These are phyloP conservation scores for Danio aesculapii DNA, from an alignment of 2,797 vertebrate species.

Conservation along the genomic window DNA sequence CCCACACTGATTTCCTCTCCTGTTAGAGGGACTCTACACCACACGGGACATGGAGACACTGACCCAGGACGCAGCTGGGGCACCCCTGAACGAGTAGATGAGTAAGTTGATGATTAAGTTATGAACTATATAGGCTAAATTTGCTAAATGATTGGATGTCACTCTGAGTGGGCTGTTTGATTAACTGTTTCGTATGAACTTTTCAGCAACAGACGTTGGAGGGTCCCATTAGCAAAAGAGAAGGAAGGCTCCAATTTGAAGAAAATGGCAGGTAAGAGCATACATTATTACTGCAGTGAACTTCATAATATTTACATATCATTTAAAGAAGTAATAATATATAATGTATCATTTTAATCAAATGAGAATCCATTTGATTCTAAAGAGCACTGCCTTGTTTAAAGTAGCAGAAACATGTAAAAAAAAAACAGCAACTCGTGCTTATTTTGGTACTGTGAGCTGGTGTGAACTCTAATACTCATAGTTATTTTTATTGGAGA, in stretches of 20 bases:
- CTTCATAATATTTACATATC: neutral
- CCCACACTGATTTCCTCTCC: slow-evolving; percentile 73
- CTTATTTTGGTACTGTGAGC: too few relatives aligned
- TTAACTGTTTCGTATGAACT: slow-evolving; percentile 14
- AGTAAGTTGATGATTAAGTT: slow-evolving; percentile 70
- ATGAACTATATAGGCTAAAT: slow-evolving; percentile 37
- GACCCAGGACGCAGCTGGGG: slow-evolving; percentile 73
- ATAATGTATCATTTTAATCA: too few relatives aligned
- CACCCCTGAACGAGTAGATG: slow-evolving; percentile 66
- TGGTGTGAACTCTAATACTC: too few relatives aligned
- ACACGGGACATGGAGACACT: slow-evolving; percentile 75
- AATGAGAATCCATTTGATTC: too few relatives aligned
- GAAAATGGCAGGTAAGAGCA: slow-evolving; percentile 78
- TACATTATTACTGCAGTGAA: neutral
- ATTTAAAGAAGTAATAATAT: neutral
- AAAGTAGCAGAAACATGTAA: too few relatives aligned
- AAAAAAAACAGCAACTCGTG: too few relatives aligned
- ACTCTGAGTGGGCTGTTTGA: neutral
- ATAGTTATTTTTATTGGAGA: too few relatives aligned
- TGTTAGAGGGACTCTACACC: slow-evolving; percentile 75
- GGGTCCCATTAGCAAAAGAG: slow-evolving; percentile 57
- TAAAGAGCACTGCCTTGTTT: too few relatives aligned
- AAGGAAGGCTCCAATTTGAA: slow-evolving; percentile 75
- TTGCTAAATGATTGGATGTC: neutral
- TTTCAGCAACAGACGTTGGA: slow-evolving; percentile 67